Conservation (phyloP, 2,888 invertebrate species). For the Ferdinandea cuprea region DNA sequence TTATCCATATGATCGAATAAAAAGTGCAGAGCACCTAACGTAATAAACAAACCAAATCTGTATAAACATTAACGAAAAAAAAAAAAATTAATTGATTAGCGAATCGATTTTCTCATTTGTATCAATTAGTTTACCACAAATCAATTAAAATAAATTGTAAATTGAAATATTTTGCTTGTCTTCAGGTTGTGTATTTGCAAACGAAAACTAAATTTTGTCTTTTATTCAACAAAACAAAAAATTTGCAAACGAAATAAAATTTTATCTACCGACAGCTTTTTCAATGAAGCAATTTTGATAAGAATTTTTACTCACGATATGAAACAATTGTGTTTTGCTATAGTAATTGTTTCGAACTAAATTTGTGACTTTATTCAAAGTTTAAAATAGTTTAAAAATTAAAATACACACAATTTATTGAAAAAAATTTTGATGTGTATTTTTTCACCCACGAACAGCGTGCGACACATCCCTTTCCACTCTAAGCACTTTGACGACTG, state of each 20-base stretch:
- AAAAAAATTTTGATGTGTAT: conserved; percentile 14
- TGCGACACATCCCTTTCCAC: conserved; percentile 27
- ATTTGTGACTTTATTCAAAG: conserved; percentile 18
- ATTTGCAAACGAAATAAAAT: conserved; percentile 57
- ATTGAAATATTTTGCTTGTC: conserved; percentile 4
- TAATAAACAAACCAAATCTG: conserved; percentile 34
- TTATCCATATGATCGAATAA: conserved; percentile 1
- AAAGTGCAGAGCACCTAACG: not conserved
- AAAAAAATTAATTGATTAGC: conserved; percentile 30
- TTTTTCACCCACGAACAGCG: conserved; percentile 6
- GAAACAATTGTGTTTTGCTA: not conserved
- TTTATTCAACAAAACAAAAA: conserved; percentile 57
- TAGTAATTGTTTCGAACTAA: conserved; percentile 7
- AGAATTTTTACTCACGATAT: conserved; percentile 18
- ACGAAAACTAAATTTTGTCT: conserved; percentile 13
- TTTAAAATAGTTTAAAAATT: conserved; percentile 30
- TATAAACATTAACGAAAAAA: conserved; percentile 31
- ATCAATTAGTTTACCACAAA: conserved; percentile 51
- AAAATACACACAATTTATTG: conserved; percentile 1
- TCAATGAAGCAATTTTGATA: conserved; percentile 33
- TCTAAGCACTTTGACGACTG: conserved; percentile 44
- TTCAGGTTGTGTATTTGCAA: conserved; percentile 1
- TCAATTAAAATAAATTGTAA: conserved; percentile 26
- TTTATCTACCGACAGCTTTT: conserved; percentile 58
- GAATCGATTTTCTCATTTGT: conserved; percentile 53